Base-by-base conservation (phyloP, 92 coral and sea anemone species). In the Virgularia gustaviana region DNA sequence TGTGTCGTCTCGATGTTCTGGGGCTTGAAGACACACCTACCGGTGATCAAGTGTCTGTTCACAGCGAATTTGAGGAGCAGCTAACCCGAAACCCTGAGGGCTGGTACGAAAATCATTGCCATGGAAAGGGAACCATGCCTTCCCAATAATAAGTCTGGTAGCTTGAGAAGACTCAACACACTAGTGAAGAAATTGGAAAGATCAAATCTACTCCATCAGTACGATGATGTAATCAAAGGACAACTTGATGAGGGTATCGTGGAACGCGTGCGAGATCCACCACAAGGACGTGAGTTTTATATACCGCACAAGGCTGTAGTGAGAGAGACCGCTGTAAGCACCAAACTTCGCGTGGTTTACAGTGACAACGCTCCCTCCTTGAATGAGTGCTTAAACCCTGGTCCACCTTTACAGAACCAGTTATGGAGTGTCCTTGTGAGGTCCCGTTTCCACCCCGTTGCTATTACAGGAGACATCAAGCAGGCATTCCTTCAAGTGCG, bases 81-180 rank as follows among this genome's bases (percentile, higher is more conserved):
- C 34, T 75, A 35, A 0, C 1, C 6, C 59, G 63, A 24, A 75
- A 63, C 34, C 20, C 63, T 4, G 80, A 75, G 62, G 63, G 80
- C n/a, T 75, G 73, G 73, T 75, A 75, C 62, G 80, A 75, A 37
- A 75, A 1, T 27, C 71, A 0, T 24, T 75, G 10, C 80, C 80
- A 36, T 75, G 80, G 80, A 75, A 33, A 19, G 80, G 73, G 33
- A 75, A 75, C 73, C 80, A 75, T 49, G 71, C 80, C 36, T 78
- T 13, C 76, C 82, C 0, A 78, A 66, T 58, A 66, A 78, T 70
- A 66, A 66, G 39, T 16, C 57, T 25, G 76, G 76, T 20, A 78
- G 82, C 36, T 31, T 78, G 31, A 38, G 51, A 78, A 53, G 70
- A 36, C 76, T 78, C 18, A 60, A 53, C n/a, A 54, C 30, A 8